A percentile compares a stretch with the other conserved stretches of the same genome.
Evolutionary conservation across 2,797 vertebrate species (phyloP).

Genomic region (Spea hammondii): DNA sequence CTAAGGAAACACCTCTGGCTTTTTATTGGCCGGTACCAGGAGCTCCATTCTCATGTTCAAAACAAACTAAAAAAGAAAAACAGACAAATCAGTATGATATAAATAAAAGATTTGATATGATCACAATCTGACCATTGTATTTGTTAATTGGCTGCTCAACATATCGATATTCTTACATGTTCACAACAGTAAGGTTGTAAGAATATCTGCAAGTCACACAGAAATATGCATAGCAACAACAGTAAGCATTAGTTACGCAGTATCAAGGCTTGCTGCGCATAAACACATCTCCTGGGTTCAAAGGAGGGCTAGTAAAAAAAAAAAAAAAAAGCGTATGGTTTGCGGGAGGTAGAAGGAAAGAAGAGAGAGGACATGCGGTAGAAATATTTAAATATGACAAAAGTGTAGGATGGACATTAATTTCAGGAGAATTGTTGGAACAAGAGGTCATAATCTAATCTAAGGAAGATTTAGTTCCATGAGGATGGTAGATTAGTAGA

Average conservation of each 20-base stretch:
- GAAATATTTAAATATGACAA: too few species aligned
- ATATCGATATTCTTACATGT: neutral
- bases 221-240: conserved; percentile 21
- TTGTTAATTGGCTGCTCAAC: neutral
- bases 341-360: too few species aligned
- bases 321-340: too few species aligned
- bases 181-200: neutral
- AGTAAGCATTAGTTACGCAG: neutral
- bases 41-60: conserved; percentile 45
- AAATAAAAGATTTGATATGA: neutral
- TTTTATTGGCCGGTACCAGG: conserved; percentile 56
- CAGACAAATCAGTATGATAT: conserved; percentile 31
- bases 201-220: neutral
- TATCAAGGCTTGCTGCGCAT: neutral
- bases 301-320: too few species aligned
- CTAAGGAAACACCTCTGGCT: conserved; percentile 56
- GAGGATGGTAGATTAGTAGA: too few species aligned
- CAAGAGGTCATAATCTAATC: too few species aligned
- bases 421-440: too few species aligned
- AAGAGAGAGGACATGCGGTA: too few species aligned
- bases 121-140: neutral
- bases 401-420: too few species aligned
- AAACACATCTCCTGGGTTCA: neutral
- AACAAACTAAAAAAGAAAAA: conserved; percentile 52
- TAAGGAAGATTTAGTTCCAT: too few species aligned